Base-by-base conservation (phyloP, 2,113 vertebrate species). In the Lathamus discolor region DNA sequence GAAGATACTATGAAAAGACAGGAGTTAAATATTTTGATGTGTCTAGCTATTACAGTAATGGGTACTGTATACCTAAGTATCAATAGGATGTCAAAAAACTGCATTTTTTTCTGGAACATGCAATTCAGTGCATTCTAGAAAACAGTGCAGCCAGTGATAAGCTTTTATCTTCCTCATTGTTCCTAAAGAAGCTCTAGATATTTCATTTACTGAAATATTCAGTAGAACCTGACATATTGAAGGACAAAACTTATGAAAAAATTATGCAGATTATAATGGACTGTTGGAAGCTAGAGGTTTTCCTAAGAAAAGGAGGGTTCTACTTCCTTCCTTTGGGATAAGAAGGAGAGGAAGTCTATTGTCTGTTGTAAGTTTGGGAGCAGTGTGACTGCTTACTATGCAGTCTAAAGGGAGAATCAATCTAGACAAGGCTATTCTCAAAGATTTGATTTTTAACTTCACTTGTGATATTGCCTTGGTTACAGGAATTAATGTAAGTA, bases 401-500 rank as follows among this genome's bases (percentile, higher is more conserved):
- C 83, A 88, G 31, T 75, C 81, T 86, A 63, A 89, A 79, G 9
- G 35, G 6, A 75, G 24, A 90, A 83, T 90, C 91, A 93, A 83
- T 89, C 64, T 49, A 93, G 75, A 74, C 69, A 72, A 78, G 37
- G 44, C 75, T 92, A 20, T 86, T 94, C 62, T 73, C 66, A 79
- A 33, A 89, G 64, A 91, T 79, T 84, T 92, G 76, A 88, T 88
- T 95, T 93, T 96, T 82, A 91, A 92, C 63, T 94, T 84, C 41
- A 51, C 19, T 83, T 94, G n/a, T 64, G 91, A 90, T 90, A 94
- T 70, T 68, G 69, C 83, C 62, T 80, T 76, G 31, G 73, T 79
- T 92, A 79, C 57, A 92, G 66, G 90, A 97, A 96, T 93, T 93
- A 94, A 96, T 86, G 86, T 94, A 93, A 92, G 83, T 90, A 92